Evolutionary conservation across 2,797 vertebrate species (phyloP), one percentile per base, ranked within the genome.

Genomic region (Hypotaenidia philippensis): DNA sequence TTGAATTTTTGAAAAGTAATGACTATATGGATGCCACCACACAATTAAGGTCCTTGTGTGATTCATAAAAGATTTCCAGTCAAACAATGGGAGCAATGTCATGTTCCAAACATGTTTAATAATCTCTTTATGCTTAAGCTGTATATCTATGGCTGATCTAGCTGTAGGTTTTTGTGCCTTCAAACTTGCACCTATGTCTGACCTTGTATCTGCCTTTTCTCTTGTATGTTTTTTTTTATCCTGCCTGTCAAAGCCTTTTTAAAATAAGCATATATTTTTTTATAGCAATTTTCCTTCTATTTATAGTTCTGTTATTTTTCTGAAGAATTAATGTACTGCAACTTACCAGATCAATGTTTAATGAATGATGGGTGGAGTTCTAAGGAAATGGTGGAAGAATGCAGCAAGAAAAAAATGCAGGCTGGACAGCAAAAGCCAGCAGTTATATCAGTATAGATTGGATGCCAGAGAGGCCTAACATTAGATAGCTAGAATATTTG

Each of bases 21-120:
- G 65, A 26, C 0, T 0, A 21, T 49, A 31, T 21, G 17, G 13
- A 27, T 2, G 0, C 32, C 31, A 60, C 19, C 14, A 59, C 8
- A 64, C 15, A 45, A 2, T 59, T 47, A 41, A 6, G 5, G 8
- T 25, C 14, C 8, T 9, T 56, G 44, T 63, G 9, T 50, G 15
- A 6, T 50, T 52, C 15, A 22, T 52, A 75, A 72, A 57, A 63
- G 13, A 71, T 65, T 77, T 45, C 29, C 15, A 36, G 13, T 59
- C 6, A 74, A 60, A 32, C 23, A 78, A 15, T 19, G 13, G 45
- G 16, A 75, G 50, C 8, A 65, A 18, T 41, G 38, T 52, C 31
- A 50, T 0, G 0, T 81, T 77, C 50, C 25, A 64, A 16, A 25
- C 40, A 13, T 32, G 11, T 74, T 74, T 82, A 32, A n/a, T 74